Conservation (phyloP, 2,888 invertebrate species). For the Heliothis peltigera region DNA sequence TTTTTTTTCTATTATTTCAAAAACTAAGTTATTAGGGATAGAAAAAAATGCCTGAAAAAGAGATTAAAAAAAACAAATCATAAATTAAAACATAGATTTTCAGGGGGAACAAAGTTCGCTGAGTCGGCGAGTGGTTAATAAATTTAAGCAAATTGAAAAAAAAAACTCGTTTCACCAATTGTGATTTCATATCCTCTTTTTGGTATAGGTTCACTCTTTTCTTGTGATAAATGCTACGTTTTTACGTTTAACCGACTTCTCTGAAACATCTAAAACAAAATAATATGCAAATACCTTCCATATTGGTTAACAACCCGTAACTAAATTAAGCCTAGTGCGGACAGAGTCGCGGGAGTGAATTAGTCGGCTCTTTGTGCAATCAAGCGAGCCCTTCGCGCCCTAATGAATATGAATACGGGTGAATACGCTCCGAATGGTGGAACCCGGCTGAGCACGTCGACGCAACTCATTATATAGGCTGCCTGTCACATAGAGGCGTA, state of each 20-base stretch:
- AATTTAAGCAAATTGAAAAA: too few relatives aligned
- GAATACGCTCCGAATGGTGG: constrained; percentile 78
- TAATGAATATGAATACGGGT: constrained; percentile 89
- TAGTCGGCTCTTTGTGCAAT: constrained; percentile 90
- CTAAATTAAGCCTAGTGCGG: constrained; percentile 80
- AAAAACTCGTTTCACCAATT: too few relatives aligned
- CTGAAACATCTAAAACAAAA: constrained; percentile 51
- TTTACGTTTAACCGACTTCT: constrained; percentile 24
- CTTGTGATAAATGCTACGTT: not conserved
- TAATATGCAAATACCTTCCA: constrained; percentile 47
- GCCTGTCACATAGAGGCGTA: constrained; percentile 67
- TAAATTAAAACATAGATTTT: too few relatives aligned
- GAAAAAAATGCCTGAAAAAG: too few relatives aligned
- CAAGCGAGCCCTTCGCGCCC: constrained; percentile 87
- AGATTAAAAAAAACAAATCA: too few relatives aligned
- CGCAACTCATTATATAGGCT: constrained; percentile 79
- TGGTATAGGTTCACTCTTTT: too few relatives aligned
- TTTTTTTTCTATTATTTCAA: too few relatives aligned
- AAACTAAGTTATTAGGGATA: too few relatives aligned
- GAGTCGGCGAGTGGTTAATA: too few relatives aligned
- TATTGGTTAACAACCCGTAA: constrained; percentile 76
- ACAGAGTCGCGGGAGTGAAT: constrained; percentile 84
- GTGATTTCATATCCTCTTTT: too few relatives aligned
- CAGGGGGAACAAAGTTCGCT: too few relatives aligned
- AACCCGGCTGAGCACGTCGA: constrained; percentile 72